Conservation (phyloP, 2,113 vertebrate species). For the Hyperopisus bebe region DNA sequence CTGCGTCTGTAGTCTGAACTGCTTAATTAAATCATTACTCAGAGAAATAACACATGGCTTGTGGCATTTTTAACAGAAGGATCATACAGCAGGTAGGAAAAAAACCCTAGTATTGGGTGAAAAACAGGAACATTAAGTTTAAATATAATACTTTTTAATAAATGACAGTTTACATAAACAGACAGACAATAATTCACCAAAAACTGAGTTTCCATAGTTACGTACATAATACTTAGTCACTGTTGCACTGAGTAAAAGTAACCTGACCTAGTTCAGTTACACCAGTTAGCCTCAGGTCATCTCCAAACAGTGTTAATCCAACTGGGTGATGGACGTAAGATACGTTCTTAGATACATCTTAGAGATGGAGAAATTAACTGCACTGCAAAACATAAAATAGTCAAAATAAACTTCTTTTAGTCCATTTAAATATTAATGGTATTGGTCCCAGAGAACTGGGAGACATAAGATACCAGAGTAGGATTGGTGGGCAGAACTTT, state of each 20-base stretch:
- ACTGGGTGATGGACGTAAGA: neutral
- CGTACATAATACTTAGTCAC: neutral
- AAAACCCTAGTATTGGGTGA: neutral
- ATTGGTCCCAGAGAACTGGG: constrained; percentile 81
- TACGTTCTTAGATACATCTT: neutral
- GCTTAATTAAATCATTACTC: neutral
- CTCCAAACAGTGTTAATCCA: neutral
- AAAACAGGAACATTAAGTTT: neutral
- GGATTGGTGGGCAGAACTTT: constrained; percentile 94
- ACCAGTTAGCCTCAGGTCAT: neutral
- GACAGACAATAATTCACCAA: neutral
- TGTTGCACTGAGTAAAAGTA: neutral
- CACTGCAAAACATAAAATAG: constrained; percentile 24
- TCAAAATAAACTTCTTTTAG: constrained; percentile 4
- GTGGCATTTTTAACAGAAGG: neutral
- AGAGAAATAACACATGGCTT: neutral
- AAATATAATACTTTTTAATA: constrained; percentile 5
- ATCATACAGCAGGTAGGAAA: neutral
- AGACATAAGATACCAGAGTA: constrained; percentile 78
- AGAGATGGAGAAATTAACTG: neutral
- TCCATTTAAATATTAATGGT: constrained; percentile 78
- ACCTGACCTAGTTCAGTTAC: neutral
- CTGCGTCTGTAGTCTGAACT: neutral
- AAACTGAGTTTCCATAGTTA: neutral
- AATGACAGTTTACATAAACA: constrained; percentile 1